Base-by-base conservation (phyloP, 2,797 vertebrate species). In the Euthynnus affinis region DNA sequence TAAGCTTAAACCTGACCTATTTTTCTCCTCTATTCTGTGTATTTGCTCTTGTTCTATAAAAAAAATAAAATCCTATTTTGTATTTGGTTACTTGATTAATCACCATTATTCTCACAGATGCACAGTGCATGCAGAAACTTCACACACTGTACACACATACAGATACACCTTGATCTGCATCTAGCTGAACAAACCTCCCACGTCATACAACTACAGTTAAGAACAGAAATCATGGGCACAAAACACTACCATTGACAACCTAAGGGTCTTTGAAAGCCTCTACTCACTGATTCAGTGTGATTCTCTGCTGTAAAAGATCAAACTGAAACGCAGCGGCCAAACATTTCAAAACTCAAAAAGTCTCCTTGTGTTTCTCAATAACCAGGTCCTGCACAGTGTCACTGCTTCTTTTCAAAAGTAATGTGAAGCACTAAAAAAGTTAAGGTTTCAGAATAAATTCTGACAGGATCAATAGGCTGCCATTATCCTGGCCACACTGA, bases 131-230 rank as follows among this genome's bases (percentile, higher is more conserved):
- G 51, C 65, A 60, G 51, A 76, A 69, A 64, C 34, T 64, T 67
- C 70, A 78, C 67, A 85, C 56, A 69, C 69, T 59, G 69, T 48
- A 65, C 40, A 77, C 34, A 77, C 78, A 10, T 10, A 10, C 37
- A 10, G 37, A 78, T 70, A 61, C 83, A 85, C 88, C 90, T 94
- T 93, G 89, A 94, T 94, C 91, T 89, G 83, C 75, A 83, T 83
- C 63, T 60, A 69, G 83, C 72, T 68, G 72, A 89, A 78, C 77
- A 87, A 88, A 81, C 80, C 85, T 85, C 85, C 88, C 85, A 90
- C 87, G 27, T 85, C 66, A 70, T 73, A 78, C 75, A 84, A 77
- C 87, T 82, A 75, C 83, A 80, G 88, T 89, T 91, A 90, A 88
- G 89, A 94, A 89, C 85, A 91, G 68, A 82, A 84, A 83, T 89